Evolutionary conservation across 2,797 vertebrate species (phyloP), one percentile per base, ranked within the genome.

Genomic region (Mionectes olivaceus): DNA sequence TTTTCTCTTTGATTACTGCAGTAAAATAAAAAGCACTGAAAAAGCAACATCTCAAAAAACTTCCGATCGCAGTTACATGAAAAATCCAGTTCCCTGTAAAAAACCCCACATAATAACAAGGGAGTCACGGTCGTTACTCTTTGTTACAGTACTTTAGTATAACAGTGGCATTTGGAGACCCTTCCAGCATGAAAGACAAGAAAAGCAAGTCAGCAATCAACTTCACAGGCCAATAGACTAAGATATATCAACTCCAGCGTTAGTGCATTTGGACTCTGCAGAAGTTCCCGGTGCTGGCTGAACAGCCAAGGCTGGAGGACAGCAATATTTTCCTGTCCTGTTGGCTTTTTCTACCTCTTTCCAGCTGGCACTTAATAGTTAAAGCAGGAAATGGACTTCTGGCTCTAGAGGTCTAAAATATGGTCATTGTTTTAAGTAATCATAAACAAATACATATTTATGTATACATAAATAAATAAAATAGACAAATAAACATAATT

Each of bases 1-100:
- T 93, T 92, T 93, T 85, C 82, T 85, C 69, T 94, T 89, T 96
- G 87, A 89, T 95, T 93, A 87, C 91, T 41, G 87, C 82, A 56
- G 87, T 91, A 88, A 91, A 95, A 92, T 89, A 93, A 91, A 94
- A 94, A 84, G 60, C 83, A 82, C 59, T 50, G 77, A 39, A 88
- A 93, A 79, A 63, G 74, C 89, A 85, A 35, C 47, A 10, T 63
- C 83, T 92, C 60, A 60, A 68, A 46, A 82, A 81, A 33, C 63
- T 67, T 53, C 52, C 49, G 63, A 63, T 39, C 5, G 16, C 60
- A 60, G 67, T 44, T 35, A 52, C 63, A 41, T 6, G 83, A 90
- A 77, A 91, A 78, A 78, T 33, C 28, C 79, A 70, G 39, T 53
- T 89, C 91, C 32, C 81, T 83, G 13, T 63, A 43, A 88, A 55